These are phyloP conservation scores for Cliona cf. orientalis DNA, from an alignment of 37 sponge, comb jelly and placozoan genomes.

Conservation along the genomic window DNA sequence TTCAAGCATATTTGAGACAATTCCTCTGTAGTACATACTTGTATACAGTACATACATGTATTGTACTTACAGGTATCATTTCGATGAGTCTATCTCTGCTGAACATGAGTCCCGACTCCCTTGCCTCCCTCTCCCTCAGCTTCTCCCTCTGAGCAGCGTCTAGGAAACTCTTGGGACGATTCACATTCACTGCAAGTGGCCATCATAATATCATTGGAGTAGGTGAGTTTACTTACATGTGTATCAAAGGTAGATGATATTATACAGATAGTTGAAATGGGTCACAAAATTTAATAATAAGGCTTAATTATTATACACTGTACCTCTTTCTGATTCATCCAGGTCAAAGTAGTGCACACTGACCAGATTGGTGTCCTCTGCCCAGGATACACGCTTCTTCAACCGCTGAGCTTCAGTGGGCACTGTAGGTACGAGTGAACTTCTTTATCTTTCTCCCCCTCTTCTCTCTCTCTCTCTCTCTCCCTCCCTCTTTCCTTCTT, in stretches of 20 bases:
- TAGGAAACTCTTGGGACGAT: slow-evolving; percentile 52
- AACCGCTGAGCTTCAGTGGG: no score
- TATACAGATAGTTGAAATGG: no score
- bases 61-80: slow-evolving; percentile 53
- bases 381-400: slow-evolving; percentile 86
- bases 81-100: slow-evolving; percentile 69
- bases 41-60: neutral
- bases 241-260: no score
- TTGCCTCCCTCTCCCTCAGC: slow-evolving; percentile 68
- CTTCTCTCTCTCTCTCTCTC: no score
- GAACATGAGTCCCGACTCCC: slow-evolving; percentile 47
- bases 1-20: no score
- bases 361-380: slow-evolving; percentile 43
- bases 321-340: slow-evolving; percentile 88
- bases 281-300: no score
- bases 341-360: slow-evolving; percentile 73
- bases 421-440: no score
- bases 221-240: neutral
- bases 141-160: slow-evolving; percentile 82
- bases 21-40: no score
- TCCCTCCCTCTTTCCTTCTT: no score
- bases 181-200: slow-evolving; percentile 11
- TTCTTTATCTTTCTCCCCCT: no score
- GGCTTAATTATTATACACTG: no score
- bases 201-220: neutral